Percentiles rank a stretch among this genome's conserved stretches.
phyloP scores from a whole-genome alignment of 2,797 vertebrate genomes.

The Thaleichthys pacificus region DNA sequence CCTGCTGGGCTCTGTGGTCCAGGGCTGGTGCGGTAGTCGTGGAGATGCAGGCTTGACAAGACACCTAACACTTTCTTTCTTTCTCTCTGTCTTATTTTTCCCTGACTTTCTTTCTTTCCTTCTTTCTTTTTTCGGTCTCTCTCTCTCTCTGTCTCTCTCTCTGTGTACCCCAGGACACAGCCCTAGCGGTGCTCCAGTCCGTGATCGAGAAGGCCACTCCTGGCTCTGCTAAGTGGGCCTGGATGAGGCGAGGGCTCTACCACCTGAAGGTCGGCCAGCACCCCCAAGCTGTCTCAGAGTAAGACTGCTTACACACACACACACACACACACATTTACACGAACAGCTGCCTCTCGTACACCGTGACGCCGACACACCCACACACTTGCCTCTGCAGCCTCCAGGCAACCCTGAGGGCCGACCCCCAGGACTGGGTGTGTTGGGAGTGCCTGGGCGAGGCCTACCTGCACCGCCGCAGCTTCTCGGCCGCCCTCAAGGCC shows the following conservation, averaged over 20 bases:
- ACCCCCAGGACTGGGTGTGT: slow-evolving; percentile 91
- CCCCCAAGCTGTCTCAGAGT: slow-evolving; percentile 89
- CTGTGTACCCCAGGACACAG: slow-evolving; percentile 77
- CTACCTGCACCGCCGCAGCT: slow-evolving; percentile 90
- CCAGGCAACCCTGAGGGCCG: slow-evolving; percentile 93
- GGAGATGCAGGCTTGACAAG: not conserved
- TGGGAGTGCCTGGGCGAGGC: slow-evolving; percentile 98
- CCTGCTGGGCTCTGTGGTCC: too few species aligned
- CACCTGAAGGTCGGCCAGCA: slow-evolving; percentile 85
- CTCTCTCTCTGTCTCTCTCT: not conserved
- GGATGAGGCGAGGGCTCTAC: slow-evolving; percentile 92
- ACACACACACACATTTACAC: not conserved
- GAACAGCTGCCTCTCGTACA: not conserved
- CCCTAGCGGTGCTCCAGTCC: slow-evolving; percentile 82
- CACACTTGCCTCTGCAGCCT: slow-evolving; percentile 67
- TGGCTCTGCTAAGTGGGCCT: slow-evolving; percentile 96
- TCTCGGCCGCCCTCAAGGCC: slow-evolving; percentile 90
- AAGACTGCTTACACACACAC: slow-evolving; percentile 55
- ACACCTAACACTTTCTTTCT: not conserved
- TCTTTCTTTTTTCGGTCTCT: not conserved
- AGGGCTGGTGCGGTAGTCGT: not conserved
- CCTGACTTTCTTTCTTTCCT: not conserved
- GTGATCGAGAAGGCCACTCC: slow-evolving; percentile 86
- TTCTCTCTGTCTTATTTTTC: too few species aligned
- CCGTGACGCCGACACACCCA: not conserved